A percentile compares a stretch with the other conserved stretches of the same genome.
Conservation (phyloP, 2,888 invertebrate species). For the Eurois occulta region DNA sequence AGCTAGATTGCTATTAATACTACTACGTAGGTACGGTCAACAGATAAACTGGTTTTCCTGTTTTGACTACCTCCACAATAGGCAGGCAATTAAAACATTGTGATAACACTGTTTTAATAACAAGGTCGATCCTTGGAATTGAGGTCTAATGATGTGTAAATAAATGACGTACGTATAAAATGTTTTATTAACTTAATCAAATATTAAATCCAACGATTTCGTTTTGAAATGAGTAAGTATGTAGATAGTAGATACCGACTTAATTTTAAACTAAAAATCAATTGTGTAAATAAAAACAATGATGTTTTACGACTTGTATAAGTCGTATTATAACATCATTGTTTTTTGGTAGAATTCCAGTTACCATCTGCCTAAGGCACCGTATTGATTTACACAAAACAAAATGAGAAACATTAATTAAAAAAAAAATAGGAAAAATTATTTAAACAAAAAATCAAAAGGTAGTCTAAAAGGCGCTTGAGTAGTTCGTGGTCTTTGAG, state of each 20-base stretch:
- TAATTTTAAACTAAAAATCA: not conserved
- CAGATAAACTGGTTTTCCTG: conserved; percentile 44
- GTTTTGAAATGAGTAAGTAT: not conserved
- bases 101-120: no score
- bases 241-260: no score
- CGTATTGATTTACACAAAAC: conserved; percentile 3
- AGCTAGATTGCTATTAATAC: conserved; percentile 17
- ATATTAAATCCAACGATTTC: not conserved
- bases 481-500: conserved; percentile 48
- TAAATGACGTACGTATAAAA: conserved; percentile 25
- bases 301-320: no score
- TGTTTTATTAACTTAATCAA: not conserved
- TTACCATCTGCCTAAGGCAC: conserved; percentile 12
- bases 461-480: conserved; percentile 61
- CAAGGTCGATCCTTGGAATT: conserved; percentile 24
- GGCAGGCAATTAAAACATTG: conserved; percentile 3
- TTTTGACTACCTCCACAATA: conserved; percentile 26
- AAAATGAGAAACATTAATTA: not conserved
- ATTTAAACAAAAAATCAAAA: conserved; percentile 63
- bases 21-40: conserved; percentile 15
- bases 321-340: not conserved
- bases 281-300: conserved; percentile 13
- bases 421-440: not conserved
- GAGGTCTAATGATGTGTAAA: conserved; percentile 9
- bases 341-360: conserved; percentile 27